A percentile compares a stretch with the other conserved stretches of the same genome.
These are phyloP conservation scores for Muraenolepis orangiensis DNA, from an alignment of 2,797 vertebrate species.

Conservation along the genomic window DNA sequence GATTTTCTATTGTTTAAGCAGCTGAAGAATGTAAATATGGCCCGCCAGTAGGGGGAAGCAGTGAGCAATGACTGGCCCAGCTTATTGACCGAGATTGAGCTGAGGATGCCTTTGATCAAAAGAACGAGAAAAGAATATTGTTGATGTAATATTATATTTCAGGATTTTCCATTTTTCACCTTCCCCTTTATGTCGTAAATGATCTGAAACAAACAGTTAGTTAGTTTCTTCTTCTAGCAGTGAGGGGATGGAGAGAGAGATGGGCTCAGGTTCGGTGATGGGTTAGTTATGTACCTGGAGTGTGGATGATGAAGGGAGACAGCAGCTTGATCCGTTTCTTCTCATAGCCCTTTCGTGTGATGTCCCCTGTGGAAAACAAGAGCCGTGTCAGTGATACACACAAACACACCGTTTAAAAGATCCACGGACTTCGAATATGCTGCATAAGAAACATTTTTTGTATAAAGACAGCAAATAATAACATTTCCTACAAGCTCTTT, in stretches of 20 bases:
- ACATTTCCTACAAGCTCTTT: no score
- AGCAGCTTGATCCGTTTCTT: constrained; percentile 95
- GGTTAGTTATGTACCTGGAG: constrained; percentile 77
- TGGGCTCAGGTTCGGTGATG: neutral
- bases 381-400: constrained; percentile 3
- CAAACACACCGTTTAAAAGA: constrained; percentile 1
- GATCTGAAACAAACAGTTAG: neutral
- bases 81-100: neutral
- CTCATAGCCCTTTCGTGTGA: constrained; percentile 97
- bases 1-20: neutral
- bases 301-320: constrained; percentile 83
- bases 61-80: neutral
- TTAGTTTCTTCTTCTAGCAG: neutral
- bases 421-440: neutral
- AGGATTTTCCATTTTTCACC: neutral
- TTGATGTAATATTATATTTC: neutral
- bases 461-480: neutral
- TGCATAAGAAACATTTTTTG: neutral
- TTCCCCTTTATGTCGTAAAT: neutral
- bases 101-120: neutral
- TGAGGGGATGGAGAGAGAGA: neutral
- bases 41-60: neutral
- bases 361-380: constrained; percentile 82
- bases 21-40: neutral
- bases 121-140: neutral